Evolutionary conservation across 1,140 invertebrate species (phyloP).

Genomic region (Orchestia grillus): DNA sequence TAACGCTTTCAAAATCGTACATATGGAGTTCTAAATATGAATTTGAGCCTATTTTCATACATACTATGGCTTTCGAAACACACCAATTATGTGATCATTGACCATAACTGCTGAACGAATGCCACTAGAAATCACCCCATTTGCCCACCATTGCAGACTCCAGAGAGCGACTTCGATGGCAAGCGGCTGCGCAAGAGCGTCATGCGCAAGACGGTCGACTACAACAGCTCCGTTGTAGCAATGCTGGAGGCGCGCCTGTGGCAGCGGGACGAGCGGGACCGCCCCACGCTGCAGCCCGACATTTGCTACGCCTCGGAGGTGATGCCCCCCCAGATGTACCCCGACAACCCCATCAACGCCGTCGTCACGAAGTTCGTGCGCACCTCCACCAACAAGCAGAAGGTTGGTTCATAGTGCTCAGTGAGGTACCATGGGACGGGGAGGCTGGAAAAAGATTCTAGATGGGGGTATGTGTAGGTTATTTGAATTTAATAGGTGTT

Average conservation of each 20-base stretch:
- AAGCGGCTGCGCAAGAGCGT: conserved; percentile 95
- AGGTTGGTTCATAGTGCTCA: conserved; percentile 48
- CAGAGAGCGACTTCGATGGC: conserved; percentile 87
- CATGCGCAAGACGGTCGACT: conserved; percentile 98
- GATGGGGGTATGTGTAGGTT: no score
- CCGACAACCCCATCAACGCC: conserved; percentile 96
- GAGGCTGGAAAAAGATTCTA: no score
- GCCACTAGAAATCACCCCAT: no score
- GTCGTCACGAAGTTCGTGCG: conserved; percentile 97
- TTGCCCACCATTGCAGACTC: conserved; percentile 22
- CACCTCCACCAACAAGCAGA: conserved; percentile 95
- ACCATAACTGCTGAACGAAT: no score
- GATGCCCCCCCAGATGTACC: conserved; percentile 88
- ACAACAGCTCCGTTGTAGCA: conserved; percentile 95
- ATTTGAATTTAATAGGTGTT: no score
- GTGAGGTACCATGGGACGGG: no score
- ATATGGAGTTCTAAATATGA: no score
- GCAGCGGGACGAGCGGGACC: conserved; percentile 91
- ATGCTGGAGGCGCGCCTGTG: conserved; percentile 92
- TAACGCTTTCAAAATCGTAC: no score
- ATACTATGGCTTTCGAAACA: no score
- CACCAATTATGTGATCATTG: no score
- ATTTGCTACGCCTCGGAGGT: conserved; percentile 83
- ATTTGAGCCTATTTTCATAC: no score
- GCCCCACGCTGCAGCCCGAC: conserved; percentile 90